Conservation (phyloP, 2,797 vertebrate genomes). For the Siniperca undulata region DNA sequence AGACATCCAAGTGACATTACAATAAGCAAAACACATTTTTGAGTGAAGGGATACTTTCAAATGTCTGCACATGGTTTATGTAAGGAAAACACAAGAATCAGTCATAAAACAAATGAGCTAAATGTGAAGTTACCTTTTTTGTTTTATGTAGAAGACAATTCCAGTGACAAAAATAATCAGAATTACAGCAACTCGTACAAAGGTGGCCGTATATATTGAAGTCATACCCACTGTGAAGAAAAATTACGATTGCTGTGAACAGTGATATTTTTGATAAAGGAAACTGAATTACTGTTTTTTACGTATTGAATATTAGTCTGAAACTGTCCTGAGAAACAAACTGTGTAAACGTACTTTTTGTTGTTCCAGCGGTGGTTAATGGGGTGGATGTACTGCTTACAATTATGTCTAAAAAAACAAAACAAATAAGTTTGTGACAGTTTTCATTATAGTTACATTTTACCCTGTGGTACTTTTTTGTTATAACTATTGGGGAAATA, state of each 20-base stretch:
- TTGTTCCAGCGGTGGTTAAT: fast-evolving
- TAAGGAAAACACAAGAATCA: background rate
- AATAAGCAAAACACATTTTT: no score
- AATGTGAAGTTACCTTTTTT: conserved; percentile 48
- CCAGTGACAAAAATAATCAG: conserved; percentile 31
- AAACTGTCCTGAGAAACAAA: conserved; percentile 2
- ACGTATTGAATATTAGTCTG: background rate
- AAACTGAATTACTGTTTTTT: background rate
- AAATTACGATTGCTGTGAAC: background rate
- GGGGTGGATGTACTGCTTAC: fast-evolving
- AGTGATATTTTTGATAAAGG: background rate
- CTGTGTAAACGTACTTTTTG: background rate
- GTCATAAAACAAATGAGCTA: background rate
- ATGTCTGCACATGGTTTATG: background rate
- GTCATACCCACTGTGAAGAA: fast-evolving
- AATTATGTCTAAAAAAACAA: background rate
- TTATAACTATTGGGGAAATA: background rate
- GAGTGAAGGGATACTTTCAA: no score
- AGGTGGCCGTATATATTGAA: background rate
- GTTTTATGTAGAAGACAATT: conserved; percentile 29
- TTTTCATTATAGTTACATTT: conserved; percentile 2
- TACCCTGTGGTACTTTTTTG: background rate
- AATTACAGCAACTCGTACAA: conserved; percentile 27
- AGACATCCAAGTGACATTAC: no score
- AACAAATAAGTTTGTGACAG: background rate